phyloP scores from a whole-genome alignment of 2,888 invertebrate genomes.

The Ariolimax columbianus region DNA sequence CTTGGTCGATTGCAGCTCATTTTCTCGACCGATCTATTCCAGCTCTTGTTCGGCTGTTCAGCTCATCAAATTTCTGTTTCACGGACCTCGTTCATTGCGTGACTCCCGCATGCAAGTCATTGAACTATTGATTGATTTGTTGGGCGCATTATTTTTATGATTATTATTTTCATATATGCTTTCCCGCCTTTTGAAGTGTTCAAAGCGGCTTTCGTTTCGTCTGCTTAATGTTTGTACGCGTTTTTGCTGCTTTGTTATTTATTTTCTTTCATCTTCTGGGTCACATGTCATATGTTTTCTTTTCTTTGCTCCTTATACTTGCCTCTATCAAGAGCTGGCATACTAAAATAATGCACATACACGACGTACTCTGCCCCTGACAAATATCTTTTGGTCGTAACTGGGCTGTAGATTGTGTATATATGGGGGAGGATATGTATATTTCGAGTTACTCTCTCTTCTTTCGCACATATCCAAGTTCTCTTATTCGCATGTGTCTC shows the following conservation, averaged over 20 bases:
- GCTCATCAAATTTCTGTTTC: slow-evolving; percentile 3
- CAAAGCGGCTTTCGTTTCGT: background rate
- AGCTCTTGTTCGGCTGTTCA: background rate
- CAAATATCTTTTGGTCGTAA: too few relatives aligned
- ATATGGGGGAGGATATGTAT: too few relatives aligned
- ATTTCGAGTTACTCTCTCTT: too few relatives aligned
- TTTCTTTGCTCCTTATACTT: too few relatives aligned
- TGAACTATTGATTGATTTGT: background rate
- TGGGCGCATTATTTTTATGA: background rate
- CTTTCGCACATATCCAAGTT: too few relatives aligned
- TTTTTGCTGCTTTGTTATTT: background rate
- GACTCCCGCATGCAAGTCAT: background rate
- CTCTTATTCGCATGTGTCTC: too few relatives aligned
- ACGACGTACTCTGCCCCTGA: too few relatives aligned
- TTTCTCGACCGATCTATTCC: background rate
- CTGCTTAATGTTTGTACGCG: background rate
- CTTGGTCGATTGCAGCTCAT: background rate
- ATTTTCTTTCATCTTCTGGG: background rate
- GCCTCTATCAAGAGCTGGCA: too few relatives aligned
- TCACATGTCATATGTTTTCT: background rate
- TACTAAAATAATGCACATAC: too few relatives aligned
- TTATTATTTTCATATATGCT: background rate
- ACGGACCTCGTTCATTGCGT: background rate
- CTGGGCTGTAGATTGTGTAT: too few relatives aligned
- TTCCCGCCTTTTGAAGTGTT: background rate